These are phyloP conservation scores for Heteractis magnifica DNA, from an alignment of 92 coral and sea anemone species.

Conservation along the genomic window DNA sequence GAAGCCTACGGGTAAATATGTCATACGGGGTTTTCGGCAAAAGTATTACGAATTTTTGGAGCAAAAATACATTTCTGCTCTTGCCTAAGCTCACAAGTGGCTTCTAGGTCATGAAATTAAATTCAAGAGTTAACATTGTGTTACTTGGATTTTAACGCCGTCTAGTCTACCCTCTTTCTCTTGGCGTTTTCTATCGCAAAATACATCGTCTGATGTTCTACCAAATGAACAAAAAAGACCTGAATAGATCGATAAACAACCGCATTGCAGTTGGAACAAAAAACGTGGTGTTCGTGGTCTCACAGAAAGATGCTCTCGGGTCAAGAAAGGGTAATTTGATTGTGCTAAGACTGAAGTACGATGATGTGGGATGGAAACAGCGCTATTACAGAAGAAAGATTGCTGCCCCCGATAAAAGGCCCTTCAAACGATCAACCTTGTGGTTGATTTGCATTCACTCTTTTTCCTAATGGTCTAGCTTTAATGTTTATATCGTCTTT, in stretches of 20 bases:
- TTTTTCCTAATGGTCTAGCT: conserved; percentile 11
- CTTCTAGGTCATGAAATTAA: conserved; percentile 26
- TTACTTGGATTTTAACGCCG: conserved; percentile 26
- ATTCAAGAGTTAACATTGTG: conserved; percentile 28
- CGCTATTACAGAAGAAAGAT: conserved; percentile 28
- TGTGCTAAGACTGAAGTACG: conserved; percentile 22
- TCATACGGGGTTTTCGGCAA: conserved; percentile 7
- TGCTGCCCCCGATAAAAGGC: conserved; percentile 15
- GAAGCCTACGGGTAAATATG: conserved; percentile 13
- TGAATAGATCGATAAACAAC: conserved; percentile 21
- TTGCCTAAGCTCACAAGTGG: conserved; percentile 25
- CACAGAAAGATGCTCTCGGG: conserved; percentile 24
- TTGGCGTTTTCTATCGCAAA: conserved; percentile 27
- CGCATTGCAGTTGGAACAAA: conserved; percentile 27
- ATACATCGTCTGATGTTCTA: conserved; percentile 23
- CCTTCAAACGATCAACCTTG: conserved; percentile 27
- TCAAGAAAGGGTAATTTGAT: conserved; percentile 34
- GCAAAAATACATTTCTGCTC: neutral
- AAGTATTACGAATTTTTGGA: conserved; percentile 7
- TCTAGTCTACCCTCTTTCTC: conserved; percentile 33
- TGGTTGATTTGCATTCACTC: conserved; percentile 21
- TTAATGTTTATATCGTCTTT: conserved; percentile 13
- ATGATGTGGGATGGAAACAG: conserved; percentile 25
- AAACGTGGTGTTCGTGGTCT: conserved; percentile 24
- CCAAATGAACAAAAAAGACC: conserved; percentile 37